phyloP scores from a whole-genome alignment of 2,888 invertebrate species.

The Chymomyza caudatula region DNA sequence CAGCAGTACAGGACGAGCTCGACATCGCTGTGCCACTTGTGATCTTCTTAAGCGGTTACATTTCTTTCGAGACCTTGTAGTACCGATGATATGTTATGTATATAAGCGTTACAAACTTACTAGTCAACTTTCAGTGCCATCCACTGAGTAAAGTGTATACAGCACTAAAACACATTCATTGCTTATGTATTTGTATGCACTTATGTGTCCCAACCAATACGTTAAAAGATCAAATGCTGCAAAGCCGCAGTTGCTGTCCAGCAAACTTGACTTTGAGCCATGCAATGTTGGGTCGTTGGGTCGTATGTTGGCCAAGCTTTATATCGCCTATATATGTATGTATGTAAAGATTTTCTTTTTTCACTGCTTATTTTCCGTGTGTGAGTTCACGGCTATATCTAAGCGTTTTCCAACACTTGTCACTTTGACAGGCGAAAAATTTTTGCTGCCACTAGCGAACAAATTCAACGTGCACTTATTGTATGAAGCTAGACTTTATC shows the following conservation, averaged over 20 bases:
- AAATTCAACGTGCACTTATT: background rate
- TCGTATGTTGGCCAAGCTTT: conserved; percentile 13
- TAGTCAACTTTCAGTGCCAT: no score
- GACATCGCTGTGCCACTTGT: no score
- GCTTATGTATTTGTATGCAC: no score
- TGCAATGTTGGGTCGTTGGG: conserved; percentile 19
- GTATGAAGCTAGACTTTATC: conserved; percentile 13
- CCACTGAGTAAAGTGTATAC: no score
- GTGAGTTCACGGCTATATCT: conserved; percentile 34
- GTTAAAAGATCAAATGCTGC: conserved; percentile 39
- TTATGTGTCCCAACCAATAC: background rate
- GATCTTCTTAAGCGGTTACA: no score
- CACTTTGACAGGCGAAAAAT: conserved; percentile 51
- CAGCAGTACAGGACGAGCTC: no score
- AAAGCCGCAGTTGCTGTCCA: conserved; percentile 5
- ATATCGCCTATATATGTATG: no score
- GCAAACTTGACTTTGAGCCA: conserved; percentile 49
- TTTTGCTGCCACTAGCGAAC: conserved; percentile 22
- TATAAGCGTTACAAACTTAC: no score
- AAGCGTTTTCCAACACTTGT: conserved; percentile 57
- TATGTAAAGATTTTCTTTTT: conserved; percentile 31
- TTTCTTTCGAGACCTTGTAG: no score
- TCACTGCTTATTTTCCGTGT: conserved; percentile 6
- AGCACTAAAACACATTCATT: no score
- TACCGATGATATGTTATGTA: no score